Evolutionary conservation across 2,797 vertebrate genomes (phyloP).

Genomic region (Zenarchopterus dispar): DNA sequence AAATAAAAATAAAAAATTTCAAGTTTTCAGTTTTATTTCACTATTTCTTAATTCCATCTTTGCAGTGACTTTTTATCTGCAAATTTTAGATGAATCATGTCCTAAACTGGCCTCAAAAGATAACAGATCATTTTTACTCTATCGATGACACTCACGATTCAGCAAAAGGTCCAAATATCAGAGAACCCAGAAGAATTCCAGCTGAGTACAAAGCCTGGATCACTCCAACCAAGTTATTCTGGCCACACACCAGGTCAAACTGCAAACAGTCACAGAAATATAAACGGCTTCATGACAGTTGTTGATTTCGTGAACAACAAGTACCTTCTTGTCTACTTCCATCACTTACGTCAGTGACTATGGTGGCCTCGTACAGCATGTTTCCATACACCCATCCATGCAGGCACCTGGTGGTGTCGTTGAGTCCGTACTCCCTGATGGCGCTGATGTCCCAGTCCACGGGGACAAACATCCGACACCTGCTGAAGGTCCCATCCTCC

Average conservation of each 20-base stretch:
- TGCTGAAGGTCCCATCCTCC: conserved; percentile 70
- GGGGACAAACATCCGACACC: conserved; percentile 85
- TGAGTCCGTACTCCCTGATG: conserved; percentile 78
- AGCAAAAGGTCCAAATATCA: conserved; percentile 82
- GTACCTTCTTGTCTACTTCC: neutral
- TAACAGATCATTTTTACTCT: neutral
- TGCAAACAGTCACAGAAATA: neutral
- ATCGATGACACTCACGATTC: conserved; percentile 64
- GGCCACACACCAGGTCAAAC: conserved; percentile 85
- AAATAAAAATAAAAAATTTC: too few relatives aligned
- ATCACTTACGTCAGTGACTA: conserved; percentile 74
- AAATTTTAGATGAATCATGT: too few relatives aligned
- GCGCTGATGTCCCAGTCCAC: conserved; percentile 76
- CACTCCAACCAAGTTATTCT: conserved; percentile 60
- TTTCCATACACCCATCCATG: conserved; percentile 84
- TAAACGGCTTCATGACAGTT: neutral
- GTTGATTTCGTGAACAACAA: neutral
- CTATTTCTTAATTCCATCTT: too few relatives aligned
- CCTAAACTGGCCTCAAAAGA: too few relatives aligned
- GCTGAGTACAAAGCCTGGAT: conserved; percentile 75
- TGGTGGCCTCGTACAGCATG: conserved; percentile 61
- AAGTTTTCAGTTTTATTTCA: too few relatives aligned
- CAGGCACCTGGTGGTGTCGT: conserved; percentile 77
- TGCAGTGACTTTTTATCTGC: too few relatives aligned
- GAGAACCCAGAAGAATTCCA: conserved; percentile 75